A percentile compares a stretch with the other conserved stretches of the same genome.
phyloP scores from a whole-genome alignment of 2,888 invertebrate species.

The Dorcus parallelipipedus region DNA sequence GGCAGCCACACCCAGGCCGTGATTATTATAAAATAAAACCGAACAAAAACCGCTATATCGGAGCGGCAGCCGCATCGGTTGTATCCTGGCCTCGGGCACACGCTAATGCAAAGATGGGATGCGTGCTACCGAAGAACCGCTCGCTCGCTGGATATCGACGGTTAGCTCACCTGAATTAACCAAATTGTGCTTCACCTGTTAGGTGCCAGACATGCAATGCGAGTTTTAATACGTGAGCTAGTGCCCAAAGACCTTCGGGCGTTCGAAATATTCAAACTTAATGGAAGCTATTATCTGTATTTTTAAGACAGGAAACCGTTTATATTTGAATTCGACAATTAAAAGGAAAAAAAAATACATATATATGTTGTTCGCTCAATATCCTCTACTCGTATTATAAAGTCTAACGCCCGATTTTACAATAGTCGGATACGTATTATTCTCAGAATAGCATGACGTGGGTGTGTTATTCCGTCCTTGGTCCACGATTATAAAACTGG shows the following conservation, averaged over 20 bases:
- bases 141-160: background rate
- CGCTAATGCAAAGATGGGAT: slow-evolving; percentile 2
- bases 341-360: no score
- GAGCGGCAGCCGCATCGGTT: slow-evolving; percentile 20
- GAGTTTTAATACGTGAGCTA: background rate
- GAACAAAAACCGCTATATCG: slow-evolving; percentile 29
- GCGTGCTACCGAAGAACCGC: slow-evolving; percentile 2
- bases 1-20: slow-evolving; percentile 32
- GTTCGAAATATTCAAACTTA: background rate
- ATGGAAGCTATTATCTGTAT: background rate
- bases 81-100: slow-evolving; percentile 16
- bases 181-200: background rate
- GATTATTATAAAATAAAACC: slow-evolving; percentile 30
- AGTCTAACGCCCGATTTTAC: no score
- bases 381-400: no score
- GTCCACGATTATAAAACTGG: no score
- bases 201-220: background rate
- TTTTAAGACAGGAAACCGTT: no score
- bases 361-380: no score
- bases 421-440: no score
- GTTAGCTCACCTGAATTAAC: background rate
- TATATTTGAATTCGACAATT: no score
- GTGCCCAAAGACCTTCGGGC: background rate
- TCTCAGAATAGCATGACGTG: no score
- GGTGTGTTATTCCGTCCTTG: no score